These are phyloP conservation scores for Chionomys nivalis DNA, from an alignment of 2,113 vertebrate genomes.

Conservation along the genomic window DNA sequence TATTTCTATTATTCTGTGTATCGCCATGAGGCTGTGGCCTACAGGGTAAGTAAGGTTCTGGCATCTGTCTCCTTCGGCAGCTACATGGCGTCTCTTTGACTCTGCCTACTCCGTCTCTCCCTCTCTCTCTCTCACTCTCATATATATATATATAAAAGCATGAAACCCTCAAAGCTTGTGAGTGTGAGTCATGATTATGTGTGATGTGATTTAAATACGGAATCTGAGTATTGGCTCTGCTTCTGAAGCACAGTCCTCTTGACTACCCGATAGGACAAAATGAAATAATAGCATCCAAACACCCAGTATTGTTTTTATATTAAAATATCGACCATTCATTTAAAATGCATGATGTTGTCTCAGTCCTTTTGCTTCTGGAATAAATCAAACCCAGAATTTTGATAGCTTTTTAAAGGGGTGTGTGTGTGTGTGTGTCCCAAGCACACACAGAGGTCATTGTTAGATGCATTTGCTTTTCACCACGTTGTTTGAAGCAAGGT, in stretches of 20 bases:
- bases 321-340: not conserved
- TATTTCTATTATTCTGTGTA: no score
- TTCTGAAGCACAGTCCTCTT: not conserved
- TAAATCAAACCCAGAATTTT: constrained; percentile 45
- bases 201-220: not conserved
- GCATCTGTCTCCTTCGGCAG: no score
- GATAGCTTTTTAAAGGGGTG: not conserved
- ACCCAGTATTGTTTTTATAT: not conserved
- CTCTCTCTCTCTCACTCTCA: no score
- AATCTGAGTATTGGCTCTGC: not conserved
- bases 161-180: not conserved
- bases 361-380: constrained; percentile 8
- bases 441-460: not conserved
- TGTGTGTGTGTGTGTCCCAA: not conserved
- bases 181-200: not conserved
- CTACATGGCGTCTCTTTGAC: no score
- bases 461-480: not conserved
- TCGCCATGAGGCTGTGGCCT: no score
- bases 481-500: not conserved
- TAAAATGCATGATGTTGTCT: not conserved
- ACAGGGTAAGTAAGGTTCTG: no score
- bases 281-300: not conserved
- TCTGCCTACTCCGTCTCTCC: no score
- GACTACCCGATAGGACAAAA: not conserved
- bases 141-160: not conserved